Percentiles rank a stretch among this genome's conserved stretches.
These are phyloP conservation scores for Ophonus ardosiacus DNA, from an alignment of 2,888 invertebrate species.

Conservation along the genomic window DNA sequence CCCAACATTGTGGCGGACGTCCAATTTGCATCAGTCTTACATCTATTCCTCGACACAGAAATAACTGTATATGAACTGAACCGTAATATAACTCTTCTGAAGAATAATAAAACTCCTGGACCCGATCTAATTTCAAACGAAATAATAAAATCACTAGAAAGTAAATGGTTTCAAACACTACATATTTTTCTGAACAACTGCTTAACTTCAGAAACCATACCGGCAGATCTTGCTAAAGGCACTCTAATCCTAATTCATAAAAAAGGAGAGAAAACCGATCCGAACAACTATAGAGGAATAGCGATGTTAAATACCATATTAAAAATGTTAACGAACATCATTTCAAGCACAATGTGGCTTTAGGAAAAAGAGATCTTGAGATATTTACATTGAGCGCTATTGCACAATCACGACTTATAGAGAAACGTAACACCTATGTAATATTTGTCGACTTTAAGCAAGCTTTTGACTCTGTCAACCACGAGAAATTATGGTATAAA, in stretches of 20 bases:
- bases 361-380: constrained; percentile 1
- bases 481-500: neutral
- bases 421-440: neutral
- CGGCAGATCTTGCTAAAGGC: neutral
- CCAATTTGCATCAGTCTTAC: neutral
- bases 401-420: neutral
- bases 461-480: constrained; percentile 14
- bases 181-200: neutral
- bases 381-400: constrained; percentile 12
- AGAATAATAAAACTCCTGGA: neutral
- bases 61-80: neutral
- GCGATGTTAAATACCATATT: neutral
- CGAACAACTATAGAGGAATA: constrained; percentile 15
- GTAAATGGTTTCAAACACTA: neutral
- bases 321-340: neutral
- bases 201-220: constrained; percentile 3
- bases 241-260: neutral
- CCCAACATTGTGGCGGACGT: neutral
- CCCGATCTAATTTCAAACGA: constrained; percentile 22
- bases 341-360: neutral
- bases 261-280: neutral
- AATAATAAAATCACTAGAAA: neutral
- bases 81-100: neutral
- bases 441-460: constrained; percentile 31
- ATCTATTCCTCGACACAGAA: neutral